Conservation (phyloP, 2,113 vertebrate species). For the Leptosomus discolor region DNA sequence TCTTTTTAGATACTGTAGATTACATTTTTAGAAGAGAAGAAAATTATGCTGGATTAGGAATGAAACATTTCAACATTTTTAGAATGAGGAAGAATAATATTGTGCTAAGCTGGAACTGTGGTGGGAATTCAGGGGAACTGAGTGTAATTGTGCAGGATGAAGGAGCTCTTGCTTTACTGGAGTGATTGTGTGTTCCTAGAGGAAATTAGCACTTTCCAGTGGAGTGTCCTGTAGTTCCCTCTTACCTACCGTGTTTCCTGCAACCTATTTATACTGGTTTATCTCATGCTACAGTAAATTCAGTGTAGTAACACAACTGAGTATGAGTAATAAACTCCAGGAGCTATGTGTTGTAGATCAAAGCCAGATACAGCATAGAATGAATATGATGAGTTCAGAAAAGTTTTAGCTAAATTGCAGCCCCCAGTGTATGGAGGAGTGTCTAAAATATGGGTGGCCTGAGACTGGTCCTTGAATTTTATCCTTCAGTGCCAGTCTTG, state of each 20-base stretch:
- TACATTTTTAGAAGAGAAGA: neutral
- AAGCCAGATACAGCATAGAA: neutral
- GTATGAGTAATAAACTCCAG: neutral
- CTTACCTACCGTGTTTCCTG: neutral
- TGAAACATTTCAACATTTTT: neutral
- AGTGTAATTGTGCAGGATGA: neutral
- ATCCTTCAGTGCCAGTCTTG: neutral
- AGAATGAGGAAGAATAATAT: neutral
- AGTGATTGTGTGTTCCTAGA: neutral
- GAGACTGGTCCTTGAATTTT: conserved; percentile 25
- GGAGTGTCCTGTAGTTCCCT: neutral
- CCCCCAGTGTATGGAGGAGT: neutral
- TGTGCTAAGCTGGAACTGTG: neutral
- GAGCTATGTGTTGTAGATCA: neutral
- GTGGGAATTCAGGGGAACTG: neutral
- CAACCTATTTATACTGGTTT: conserved; percentile 5
- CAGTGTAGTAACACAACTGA: neutral
- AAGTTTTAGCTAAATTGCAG: conserved; percentile 8
- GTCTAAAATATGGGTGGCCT: neutral
- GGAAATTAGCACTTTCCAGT: neutral
- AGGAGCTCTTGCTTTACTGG: neutral
- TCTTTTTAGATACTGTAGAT: neutral
- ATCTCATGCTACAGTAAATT: neutral
- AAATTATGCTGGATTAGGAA: neutral
- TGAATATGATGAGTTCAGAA: neutral